Evolutionary conservation across 2,113 vertebrate species (phyloP).

Genomic region (Daboia siamensis): DNA sequence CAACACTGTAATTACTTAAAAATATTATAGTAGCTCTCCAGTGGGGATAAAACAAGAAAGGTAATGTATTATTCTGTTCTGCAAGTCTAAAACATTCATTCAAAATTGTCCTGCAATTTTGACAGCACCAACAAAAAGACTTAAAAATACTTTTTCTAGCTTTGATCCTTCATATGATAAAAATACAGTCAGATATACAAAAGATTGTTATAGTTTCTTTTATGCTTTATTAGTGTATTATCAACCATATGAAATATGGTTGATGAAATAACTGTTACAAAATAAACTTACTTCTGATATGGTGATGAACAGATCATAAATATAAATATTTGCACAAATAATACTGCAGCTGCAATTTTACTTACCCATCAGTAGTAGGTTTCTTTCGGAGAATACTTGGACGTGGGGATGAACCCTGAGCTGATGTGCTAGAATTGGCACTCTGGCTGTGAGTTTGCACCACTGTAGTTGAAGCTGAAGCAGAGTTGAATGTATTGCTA

Average conservation of each 20-base stretch:
- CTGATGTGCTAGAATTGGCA: constrained; percentile 77
- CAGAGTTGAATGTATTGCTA: constrained; percentile 83
- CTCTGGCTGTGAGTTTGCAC: constrained; percentile 92
- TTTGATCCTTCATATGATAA: not conserved
- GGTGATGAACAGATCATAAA: not conserved
- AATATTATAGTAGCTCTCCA: not conserved
- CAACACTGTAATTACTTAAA: not conserved
- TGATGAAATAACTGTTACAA: not conserved
- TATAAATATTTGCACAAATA: not conserved
- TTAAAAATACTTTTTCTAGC: not conserved
- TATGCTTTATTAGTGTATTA: not conserved
- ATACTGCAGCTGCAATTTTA: not conserved
- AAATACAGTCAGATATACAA: constrained; percentile 22
- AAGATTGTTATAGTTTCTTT: not conserved
- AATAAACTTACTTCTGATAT: not conserved
- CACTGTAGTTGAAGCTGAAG: constrained; percentile 86
- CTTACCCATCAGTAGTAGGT: constrained; percentile 89
- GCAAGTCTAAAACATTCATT: not conserved
- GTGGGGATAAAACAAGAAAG: not conserved
- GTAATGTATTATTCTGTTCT: not conserved
- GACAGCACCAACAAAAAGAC: not conserved
- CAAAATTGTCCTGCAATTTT: not conserved
- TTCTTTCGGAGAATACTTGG: constrained; percentile 98
- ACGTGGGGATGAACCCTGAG: constrained; percentile 91
- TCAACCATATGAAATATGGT: not conserved